A percentile compares a stretch with the other conserved stretches of the same genome.
These are phyloP conservation scores for Xylota segnis DNA, from an alignment of 2,888 invertebrate genomes.

Conservation along the genomic window DNA sequence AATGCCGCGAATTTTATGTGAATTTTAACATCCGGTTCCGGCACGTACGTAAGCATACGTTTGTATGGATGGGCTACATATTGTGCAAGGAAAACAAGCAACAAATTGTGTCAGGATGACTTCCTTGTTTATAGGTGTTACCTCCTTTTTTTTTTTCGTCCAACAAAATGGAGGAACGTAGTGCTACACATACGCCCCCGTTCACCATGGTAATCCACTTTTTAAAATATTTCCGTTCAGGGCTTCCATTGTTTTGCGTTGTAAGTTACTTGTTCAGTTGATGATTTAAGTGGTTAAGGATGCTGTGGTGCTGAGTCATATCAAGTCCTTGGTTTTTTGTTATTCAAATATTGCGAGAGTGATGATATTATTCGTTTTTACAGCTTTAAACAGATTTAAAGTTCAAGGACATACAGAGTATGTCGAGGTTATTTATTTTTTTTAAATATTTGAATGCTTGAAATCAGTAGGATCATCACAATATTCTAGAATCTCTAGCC, in stretches of 20 bases:
- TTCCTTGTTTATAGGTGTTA: slow-evolving; percentile 31
- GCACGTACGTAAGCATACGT: neutral
- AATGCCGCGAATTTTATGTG: slow-evolving; percentile 48
- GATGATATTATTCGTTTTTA: too few species aligned
- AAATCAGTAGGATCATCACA: too few species aligned
- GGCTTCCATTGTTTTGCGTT: slow-evolving; percentile 17
- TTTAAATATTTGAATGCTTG: too few species aligned
- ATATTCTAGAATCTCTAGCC: too few species aligned
- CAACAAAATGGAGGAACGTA: neutral
- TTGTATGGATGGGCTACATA: too few species aligned
- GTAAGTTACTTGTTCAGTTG: slow-evolving; percentile 27
- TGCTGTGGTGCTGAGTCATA: slow-evolving; percentile 25
- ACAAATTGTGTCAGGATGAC: slow-evolving; percentile 47
- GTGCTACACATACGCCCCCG: slow-evolving; percentile 31
- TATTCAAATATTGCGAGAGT: slow-evolving; percentile 2
- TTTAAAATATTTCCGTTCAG: slow-evolving; percentile 3
- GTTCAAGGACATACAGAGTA: too few species aligned
- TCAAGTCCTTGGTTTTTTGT: neutral
- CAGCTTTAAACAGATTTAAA: too few species aligned
- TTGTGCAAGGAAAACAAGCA: neutral
- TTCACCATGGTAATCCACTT: neutral
- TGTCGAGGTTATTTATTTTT: too few species aligned
- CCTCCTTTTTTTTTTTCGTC: neutral
- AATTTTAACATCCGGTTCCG: slow-evolving; percentile 47
- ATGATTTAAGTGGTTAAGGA: slow-evolving; percentile 34